Evolutionary conservation across 1,140 invertebrate genomes (phyloP).

Genomic region (Chionoecetes opilio): DNA sequence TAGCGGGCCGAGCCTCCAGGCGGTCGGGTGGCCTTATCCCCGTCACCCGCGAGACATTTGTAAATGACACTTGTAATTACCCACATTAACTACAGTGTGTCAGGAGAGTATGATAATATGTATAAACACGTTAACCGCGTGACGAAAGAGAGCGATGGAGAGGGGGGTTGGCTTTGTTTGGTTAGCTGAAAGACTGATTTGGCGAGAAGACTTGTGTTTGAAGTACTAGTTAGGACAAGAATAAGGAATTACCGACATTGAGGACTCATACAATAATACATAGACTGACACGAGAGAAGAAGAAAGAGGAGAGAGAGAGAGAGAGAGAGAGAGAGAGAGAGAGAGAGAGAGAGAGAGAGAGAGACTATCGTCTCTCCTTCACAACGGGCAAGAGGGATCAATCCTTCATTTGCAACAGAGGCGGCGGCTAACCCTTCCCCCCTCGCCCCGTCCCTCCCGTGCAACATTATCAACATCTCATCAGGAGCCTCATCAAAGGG

Average conservation of each 20-base stretch:
- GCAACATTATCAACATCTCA: constrained; percentile 37
- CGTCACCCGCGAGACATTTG: not conserved
- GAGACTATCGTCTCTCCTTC: not conserved
- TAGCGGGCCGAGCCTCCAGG: constrained; percentile 10
- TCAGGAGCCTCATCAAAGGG: constrained; percentile 37
- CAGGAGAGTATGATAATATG: not conserved
- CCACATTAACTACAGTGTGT: constrained; percentile 6
- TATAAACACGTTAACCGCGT: not conserved
- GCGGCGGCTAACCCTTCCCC: not conserved
- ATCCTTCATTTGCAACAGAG: not conserved
- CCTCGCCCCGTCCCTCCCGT: not conserved
- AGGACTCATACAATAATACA: not conserved
- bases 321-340: not conserved
- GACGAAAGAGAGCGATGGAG: not conserved
- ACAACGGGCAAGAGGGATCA: not conserved
- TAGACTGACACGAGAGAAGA: not conserved
- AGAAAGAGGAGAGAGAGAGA: not conserved
- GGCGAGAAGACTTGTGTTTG: not conserved
- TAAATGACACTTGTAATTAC: constrained; percentile 30
- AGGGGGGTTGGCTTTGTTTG: not conserved
- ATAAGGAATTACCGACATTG: not conserved
- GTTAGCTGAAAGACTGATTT: not conserved
- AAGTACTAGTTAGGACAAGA: too few relatives aligned
- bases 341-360: constrained; percentile 33
- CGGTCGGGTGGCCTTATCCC: not conserved